Conservation (phyloP, 1,140 invertebrate species). For the Drosophila subpulchrella region DNA sequence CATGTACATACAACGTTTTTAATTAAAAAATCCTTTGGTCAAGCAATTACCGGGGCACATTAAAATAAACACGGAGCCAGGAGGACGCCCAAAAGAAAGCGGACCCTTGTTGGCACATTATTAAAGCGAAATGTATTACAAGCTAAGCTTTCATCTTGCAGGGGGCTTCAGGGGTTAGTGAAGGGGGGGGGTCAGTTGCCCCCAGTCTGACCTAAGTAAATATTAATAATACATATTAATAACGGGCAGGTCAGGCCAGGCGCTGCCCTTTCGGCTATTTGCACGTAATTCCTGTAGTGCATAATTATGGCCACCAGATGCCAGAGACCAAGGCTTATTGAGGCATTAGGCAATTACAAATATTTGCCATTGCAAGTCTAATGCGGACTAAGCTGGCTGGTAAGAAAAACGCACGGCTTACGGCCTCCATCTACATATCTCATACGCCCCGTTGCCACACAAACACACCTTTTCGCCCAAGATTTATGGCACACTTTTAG, state of each 20-base stretch:
- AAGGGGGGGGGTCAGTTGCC: neutral
- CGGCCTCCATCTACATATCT: conserved; percentile 30
- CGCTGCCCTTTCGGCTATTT: conserved; percentile 65
- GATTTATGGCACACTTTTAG: conserved; percentile 80
- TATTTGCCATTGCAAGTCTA: conserved; percentile 63
- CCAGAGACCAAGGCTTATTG: conserved; percentile 46
- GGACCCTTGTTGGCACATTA: conserved; percentile 63
- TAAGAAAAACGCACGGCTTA: conserved; percentile 6
- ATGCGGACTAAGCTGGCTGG: conserved; percentile 21
- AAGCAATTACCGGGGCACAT: conserved; percentile 76
- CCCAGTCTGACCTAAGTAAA: conserved; percentile 79
- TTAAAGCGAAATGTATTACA: conserved; percentile 64
- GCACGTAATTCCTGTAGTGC: conserved; percentile 80
- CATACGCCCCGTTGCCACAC: conserved; percentile 2
- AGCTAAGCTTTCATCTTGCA: conserved; percentile 72
- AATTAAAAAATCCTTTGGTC: conserved; percentile 83
- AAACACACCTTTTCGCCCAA: conserved; percentile 39
- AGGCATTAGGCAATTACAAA: conserved; percentile 71
- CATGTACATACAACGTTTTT: conserved; percentile 75
- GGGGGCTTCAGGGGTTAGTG: neutral
- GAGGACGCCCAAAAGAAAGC: conserved; percentile 33
- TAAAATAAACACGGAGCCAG: conserved; percentile 66
- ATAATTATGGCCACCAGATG: conserved; percentile 50
- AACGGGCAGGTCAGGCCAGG: conserved; percentile 40
- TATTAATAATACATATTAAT: conserved; percentile 84